Evolutionary conservation across 2,888 invertebrate species (phyloP).

Genomic region (Chironomus riparius): DNA sequence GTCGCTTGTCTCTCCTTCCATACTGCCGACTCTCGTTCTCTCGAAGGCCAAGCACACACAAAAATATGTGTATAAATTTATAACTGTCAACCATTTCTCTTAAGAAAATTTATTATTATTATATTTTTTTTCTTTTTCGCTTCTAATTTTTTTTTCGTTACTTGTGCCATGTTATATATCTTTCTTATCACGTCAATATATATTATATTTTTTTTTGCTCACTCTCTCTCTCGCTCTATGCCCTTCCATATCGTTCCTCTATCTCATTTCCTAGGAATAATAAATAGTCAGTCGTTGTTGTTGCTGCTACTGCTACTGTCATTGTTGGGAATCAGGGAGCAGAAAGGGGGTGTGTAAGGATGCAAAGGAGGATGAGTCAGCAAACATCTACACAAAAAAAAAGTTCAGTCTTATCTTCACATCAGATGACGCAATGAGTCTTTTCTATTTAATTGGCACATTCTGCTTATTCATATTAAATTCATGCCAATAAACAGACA

Average conservation of each 20-base stretch:
- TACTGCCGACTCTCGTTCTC: background rate
- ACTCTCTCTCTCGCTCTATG: background rate
- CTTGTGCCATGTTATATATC: constrained; percentile 26
- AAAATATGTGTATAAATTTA: constrained; percentile 27
- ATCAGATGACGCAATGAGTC: too few relatives aligned
- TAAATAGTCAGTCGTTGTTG: constrained; percentile 11
- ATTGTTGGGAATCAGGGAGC: too few relatives aligned
- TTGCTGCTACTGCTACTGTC: too few relatives aligned
- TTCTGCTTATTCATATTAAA: too few relatives aligned
- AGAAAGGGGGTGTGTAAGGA: too few relatives aligned
- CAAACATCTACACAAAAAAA: background rate
- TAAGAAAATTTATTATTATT: constrained; percentile 26
- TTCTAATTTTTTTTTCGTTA: constrained; percentile 4
- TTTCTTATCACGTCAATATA: constrained; percentile 26
- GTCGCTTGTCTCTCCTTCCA: background rate
- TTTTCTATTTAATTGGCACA: too few relatives aligned
- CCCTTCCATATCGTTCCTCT: background rate
- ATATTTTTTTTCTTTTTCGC: constrained; percentile 17
- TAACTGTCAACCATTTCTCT: constrained; percentile 23
- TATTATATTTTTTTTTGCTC: constrained; percentile 7
- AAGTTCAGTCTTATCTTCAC: background rate
- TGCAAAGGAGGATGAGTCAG: constrained; percentile 1
- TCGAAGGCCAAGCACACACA: constrained; percentile 25
- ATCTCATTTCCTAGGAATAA: constrained; percentile 23
- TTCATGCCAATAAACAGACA: too few relatives aligned